Evolutionary conservation across 2,888 invertebrate genomes (phyloP).

Genomic region (Lamellibrachia columna): DNA sequence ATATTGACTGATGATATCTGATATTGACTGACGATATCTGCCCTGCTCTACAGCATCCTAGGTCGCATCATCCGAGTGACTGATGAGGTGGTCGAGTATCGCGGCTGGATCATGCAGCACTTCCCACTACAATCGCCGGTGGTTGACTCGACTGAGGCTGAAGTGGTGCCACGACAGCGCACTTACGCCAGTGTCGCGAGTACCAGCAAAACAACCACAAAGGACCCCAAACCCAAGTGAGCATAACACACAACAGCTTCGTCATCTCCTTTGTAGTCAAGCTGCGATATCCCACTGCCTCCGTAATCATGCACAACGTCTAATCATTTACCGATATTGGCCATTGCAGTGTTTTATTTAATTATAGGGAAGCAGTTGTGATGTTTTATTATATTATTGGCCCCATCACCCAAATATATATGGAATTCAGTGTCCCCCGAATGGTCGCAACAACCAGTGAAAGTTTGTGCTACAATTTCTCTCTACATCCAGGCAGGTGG

Average conservation of each 20-base stretch:
- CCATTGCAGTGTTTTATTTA: too few species aligned
- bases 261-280: too few species aligned
- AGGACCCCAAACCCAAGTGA: neutral
- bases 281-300: too few species aligned
- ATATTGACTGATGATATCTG: neutral
- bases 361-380: too few species aligned
- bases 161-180: neutral
- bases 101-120: conserved; percentile 73
- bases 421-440: too few species aligned
- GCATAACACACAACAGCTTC: neutral
- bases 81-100: conserved; percentile 86
- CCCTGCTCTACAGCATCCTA: conserved; percentile 73
- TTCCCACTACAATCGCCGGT: conserved; percentile 27
- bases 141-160: neutral
- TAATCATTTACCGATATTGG: too few species aligned
- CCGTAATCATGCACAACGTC: too few species aligned
- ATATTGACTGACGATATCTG: neutral
- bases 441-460: too few species aligned
- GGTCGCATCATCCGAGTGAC: conserved; percentile 92
- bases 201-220: neutral
- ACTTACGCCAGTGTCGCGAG: neutral
- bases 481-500: too few species aligned
- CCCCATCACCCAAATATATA: too few species aligned
- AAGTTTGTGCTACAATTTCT: too few species aligned
- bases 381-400: too few species aligned